Evolutionary conservation across 2,113 vertebrate genomes (phyloP), one percentile per base, ranked within the genome.

Genomic region (Pituophis catenifer): DNA sequence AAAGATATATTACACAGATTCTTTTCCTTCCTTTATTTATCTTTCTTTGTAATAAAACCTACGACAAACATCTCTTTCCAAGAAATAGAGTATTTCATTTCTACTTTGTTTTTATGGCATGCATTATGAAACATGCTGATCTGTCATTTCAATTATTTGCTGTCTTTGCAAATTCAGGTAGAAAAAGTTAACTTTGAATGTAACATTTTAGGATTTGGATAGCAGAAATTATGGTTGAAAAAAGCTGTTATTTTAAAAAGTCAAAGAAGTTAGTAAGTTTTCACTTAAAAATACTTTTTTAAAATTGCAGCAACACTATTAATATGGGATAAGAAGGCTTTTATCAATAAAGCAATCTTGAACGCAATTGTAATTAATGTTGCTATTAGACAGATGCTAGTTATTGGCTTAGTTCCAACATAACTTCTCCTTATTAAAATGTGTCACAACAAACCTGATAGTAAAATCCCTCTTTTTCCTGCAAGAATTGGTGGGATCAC

Each of bases 91-190:
- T 91, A 33, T 86, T 19, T 59, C 33, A 54, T 92, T 92, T 91
- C 90, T 93, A 88, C 88, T 90, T 91, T 90, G 21, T 92, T 95
- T 6, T 92, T 93, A 62, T 94, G 91, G 91, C 62, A 94, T 90
- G 21, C 3, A 3, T 59, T 94, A 58, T 1, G 26, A 95, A 93
- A 26, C 58, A 7, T 94, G 53, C 57, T 94, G 94, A 48, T 4
- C 21, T 94, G 70, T 62, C 87, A 81, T 23, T 88, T 91, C 57
- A 93, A 1, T 89, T 90, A 86, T 33, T 91, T 93, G 53, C 50
- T 94, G 24, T 86, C 92, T 89, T 94, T 70, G 89, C 8, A 52
- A 1, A n/a, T 55, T 55, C 38, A 87, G 6, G 33, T 90, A 29
- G 19, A 93, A 86, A 91, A 9, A 92, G 11, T 13, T 50, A 86